Percentiles rank a stretch among this genome's conserved stretches.
Conservation (phyloP, 2,888 invertebrate species). For the Amblyjoppa fuscipennis region DNA sequence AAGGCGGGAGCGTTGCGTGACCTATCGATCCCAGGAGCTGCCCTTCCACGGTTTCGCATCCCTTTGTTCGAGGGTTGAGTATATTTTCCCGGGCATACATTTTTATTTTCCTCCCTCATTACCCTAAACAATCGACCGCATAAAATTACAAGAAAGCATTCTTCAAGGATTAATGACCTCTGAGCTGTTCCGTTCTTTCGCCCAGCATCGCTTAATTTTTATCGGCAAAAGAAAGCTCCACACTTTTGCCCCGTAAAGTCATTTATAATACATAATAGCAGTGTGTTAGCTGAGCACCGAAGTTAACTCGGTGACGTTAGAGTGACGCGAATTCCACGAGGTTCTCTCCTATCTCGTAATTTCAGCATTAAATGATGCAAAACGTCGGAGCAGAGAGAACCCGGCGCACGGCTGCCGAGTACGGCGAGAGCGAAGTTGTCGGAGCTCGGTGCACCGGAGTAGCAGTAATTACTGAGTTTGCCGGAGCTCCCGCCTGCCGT, state of each 20-base stretch:
- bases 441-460: conserved; percentile 40
- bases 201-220: conserved; percentile 38
- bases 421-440: conserved; percentile 51
- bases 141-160: conserved; percentile 25
- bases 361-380: conserved; percentile 75
- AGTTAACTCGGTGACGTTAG: conserved; percentile 41
- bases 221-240: conserved; percentile 37
- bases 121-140: conserved; percentile 56
- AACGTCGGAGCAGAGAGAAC: conserved; percentile 55
- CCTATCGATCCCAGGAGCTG: conserved; percentile 58
- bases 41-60: background rate
- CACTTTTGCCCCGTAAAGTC: conserved; percentile 43
- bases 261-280: conserved; percentile 55
- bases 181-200: conserved; percentile 2
- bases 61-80: conserved; percentile 30
- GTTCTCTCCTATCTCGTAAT: conserved; percentile 64
- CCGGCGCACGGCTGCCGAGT: conserved; percentile 45
- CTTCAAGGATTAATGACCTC: conserved; percentile 40
- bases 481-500: conserved; percentile 65
- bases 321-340: conserved; percentile 29
- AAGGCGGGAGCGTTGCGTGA: conserved; percentile 33
- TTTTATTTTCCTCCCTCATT: conserved; percentile 50
- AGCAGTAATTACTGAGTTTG: conserved; percentile 72
- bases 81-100: conserved; percentile 20
- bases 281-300: conserved; percentile 9